Base-by-base conservation (phyloP, 2,888 invertebrate species). In the Lepidocyrtoides sp. region DNA sequence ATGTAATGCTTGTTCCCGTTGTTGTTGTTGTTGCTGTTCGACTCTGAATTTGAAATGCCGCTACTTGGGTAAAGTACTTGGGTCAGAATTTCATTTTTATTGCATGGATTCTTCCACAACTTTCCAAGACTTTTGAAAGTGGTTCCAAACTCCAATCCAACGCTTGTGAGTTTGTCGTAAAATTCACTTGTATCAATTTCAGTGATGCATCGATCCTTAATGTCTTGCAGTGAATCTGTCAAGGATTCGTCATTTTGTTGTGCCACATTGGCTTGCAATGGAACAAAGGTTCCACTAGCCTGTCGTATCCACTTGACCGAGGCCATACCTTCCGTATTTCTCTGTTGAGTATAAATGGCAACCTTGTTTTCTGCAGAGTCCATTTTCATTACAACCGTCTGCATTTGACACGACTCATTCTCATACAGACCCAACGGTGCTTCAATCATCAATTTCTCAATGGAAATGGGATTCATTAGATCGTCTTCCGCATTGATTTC, bases 281-380 rank as follows among this genome's bases (percentile, higher is more conserved):
- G 91, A 14, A 87, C 86, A 77, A 93, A 93, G 23, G 88, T 83
- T 12, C 89, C 91, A 51, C 54, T 84, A 8, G 93, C 91, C 23
- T 93, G 92, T 2, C 91, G 87, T 36, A 88, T 91, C 93, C 93
- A 93, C 69, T 92, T 93, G 66, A 87, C 84, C 14, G 82, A 36
- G 20, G 36, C 57, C 23, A 36, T n/a, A 44, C 44, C 36, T 26
- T 20, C 63, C 12, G 63, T 10, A 17, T 41, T 63, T 57, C 84
- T 57, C 44, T 77, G 77, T 51, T 92, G 91, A 0, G 81, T 89
- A 82, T 91, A 89, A 66, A 93, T 89, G 29, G 75, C 75, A 10
- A 93, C 82, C 23, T 84, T 88, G 36, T 83, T 89, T 8, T 89
- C 85, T 2, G 29, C 72, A 7, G 81, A 75, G 2, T 84, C 77